Evolutionary conservation across 2,797 vertebrate species (phyloP).

Genomic region (Chloroceryle amazona): DNA sequence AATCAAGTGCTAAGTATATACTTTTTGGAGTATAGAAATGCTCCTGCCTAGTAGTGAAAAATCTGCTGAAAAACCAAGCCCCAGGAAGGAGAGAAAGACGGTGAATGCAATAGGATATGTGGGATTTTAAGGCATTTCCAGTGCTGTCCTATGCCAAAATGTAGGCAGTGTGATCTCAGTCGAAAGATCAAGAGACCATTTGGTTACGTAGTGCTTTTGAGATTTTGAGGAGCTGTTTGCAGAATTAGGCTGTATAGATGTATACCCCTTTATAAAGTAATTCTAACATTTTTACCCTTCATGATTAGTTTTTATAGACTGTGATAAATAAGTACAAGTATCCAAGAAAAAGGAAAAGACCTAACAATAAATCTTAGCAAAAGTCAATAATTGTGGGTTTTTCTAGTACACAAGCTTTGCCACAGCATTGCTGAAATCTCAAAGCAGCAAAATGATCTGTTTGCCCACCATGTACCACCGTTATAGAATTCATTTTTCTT

Average conservation of each 20-base stretch:
- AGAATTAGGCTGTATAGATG: background rate
- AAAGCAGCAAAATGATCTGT: background rate
- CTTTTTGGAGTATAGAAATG: background rate
- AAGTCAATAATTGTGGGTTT: slow-evolving; percentile 1
- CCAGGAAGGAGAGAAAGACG: background rate
- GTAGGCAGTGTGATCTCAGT: background rate
- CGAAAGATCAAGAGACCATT: background rate
- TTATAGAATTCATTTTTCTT: background rate
- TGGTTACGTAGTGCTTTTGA: background rate
- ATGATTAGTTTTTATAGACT: background rate
- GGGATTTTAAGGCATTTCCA: background rate
- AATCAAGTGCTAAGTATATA: background rate
- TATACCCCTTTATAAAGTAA: slow-evolving; percentile 14
- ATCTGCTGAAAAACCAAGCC: background rate
- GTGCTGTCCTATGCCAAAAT: background rate
- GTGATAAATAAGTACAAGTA: slow-evolving; percentile 18
- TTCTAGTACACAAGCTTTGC: background rate
- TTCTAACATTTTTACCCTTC: slow-evolving; percentile 15
- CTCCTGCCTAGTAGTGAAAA: background rate
- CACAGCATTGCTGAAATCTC: background rate
- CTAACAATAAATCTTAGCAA: background rate
- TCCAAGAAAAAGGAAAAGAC: background rate
- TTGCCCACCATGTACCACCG: background rate
- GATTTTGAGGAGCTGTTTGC: background rate
- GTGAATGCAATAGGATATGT: background rate